Evolutionary conservation across 2,888 invertebrate species (phyloP).

Genomic region (Trissolcus japonicus): DNA sequence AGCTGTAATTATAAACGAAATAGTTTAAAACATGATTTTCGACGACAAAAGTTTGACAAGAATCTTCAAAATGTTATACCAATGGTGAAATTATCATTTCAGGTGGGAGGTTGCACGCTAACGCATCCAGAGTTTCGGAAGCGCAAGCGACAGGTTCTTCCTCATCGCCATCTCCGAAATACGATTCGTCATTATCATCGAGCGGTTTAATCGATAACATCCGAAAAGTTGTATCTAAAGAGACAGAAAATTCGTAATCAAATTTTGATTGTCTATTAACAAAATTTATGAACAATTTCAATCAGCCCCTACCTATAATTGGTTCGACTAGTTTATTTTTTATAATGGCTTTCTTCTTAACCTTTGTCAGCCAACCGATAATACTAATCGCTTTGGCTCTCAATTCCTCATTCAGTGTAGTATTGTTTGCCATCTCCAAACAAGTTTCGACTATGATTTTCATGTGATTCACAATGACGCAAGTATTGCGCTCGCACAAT

Average conservation of each 20-base stretch:
- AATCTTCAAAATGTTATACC: conserved; percentile 73
- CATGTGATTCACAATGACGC: conserved; percentile 81
- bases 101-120: conserved; percentile 86
- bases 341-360: conserved; percentile 84
- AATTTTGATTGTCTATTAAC: not conserved
- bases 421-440: conserved; percentile 80
- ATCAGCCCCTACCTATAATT: conserved; percentile 74
- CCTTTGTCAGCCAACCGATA: conserved; percentile 81
- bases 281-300: conserved; percentile 7
- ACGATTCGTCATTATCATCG: conserved; percentile 81
- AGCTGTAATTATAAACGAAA: conserved; percentile 69
- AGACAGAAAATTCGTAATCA: not conserved
- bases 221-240: conserved; percentile 81
- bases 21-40: not conserved
- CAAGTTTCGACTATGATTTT: conserved; percentile 82
- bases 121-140: conserved; percentile 84
- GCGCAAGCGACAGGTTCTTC: conserved; percentile 83
- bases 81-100: conserved; percentile 85
- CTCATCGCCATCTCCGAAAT: conserved; percentile 81
- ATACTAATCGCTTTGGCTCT: conserved; percentile 84
- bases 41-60: not conserved
- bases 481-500: conserved; percentile 81
- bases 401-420: conserved; percentile 79
- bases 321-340: conserved; percentile 85
- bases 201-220: conserved; percentile 82